phyloP scores from a whole-genome alignment of 2,888 invertebrate species.

The Selenia dentaria region DNA sequence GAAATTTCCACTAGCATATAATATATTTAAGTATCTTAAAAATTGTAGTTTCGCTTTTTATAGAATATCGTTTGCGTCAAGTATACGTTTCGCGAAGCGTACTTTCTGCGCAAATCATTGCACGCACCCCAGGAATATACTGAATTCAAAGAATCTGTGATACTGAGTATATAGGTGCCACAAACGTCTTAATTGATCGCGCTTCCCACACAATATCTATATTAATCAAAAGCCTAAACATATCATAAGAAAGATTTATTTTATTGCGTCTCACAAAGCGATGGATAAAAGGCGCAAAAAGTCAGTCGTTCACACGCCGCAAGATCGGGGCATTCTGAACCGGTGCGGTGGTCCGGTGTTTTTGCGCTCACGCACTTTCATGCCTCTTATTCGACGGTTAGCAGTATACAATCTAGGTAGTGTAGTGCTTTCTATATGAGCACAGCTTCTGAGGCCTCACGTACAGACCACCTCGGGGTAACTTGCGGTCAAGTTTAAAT shows the following conservation, averaged over 20 bases:
- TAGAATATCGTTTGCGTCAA: too few relatives aligned
- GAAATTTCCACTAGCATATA: too few relatives aligned
- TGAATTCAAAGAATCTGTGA: constrained; percentile 9
- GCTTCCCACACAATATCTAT: constrained; percentile 16
- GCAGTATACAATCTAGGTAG: constrained; percentile 1
- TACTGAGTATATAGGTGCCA: constrained; percentile 8
- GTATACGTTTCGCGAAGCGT: too few relatives aligned
- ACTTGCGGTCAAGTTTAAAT: constrained; percentile 27
- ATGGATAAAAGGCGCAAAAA: constrained; percentile 30
- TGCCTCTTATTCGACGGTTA: constrained; percentile 51
- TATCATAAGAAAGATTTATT: constrained; percentile 23
- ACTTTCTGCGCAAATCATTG: too few relatives aligned
- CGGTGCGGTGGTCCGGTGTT: constrained; percentile 57
- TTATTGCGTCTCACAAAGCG: constrained; percentile 19
- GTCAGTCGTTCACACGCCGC: constrained; percentile 28
- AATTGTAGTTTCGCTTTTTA: too few relatives aligned
- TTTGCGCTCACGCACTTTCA: constrained; percentile 75
- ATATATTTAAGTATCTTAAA: too few relatives aligned
- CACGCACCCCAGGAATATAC: too few relatives aligned
- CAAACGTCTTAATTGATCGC: constrained; percentile 4
- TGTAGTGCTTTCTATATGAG: constrained; percentile 64
- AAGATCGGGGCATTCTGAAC: constrained; percentile 56
- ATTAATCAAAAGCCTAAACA: constrained; percentile 30
- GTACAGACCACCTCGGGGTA: constrained; percentile 30
- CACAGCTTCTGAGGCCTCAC: constrained; percentile 41